A percentile compares a stretch with the other conserved stretches of the same genome.
Evolutionary conservation across 2,797 vertebrate genomes (phyloP).

Genomic region (Acipenser ruthenus): DNA sequence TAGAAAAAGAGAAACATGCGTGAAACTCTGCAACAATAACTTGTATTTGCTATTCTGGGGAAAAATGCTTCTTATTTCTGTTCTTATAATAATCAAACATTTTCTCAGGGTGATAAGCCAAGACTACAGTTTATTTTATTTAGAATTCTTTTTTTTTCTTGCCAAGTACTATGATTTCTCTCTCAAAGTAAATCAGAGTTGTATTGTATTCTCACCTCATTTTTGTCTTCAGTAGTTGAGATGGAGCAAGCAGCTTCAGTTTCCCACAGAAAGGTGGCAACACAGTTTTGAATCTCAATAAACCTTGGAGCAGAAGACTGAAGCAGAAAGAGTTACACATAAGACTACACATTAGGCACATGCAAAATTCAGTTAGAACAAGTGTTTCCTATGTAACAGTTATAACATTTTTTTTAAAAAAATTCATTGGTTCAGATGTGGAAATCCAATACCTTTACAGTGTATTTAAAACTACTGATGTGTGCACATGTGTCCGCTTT

Average conservation of each 20-base stretch:
- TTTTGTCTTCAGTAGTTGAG: conserved; percentile 48
- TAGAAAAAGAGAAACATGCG: conserved; percentile 30
- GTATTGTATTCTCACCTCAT: conserved; percentile 51
- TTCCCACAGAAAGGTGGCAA: conserved; percentile 79
- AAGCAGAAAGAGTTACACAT: conserved; percentile 20
- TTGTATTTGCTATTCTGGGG: neutral
- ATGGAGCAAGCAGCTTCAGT: conserved; percentile 84
- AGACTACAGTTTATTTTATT: too few relatives aligned
- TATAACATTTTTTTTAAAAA: too few relatives aligned
- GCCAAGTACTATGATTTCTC: too few relatives aligned
- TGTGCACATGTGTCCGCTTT: neutral
- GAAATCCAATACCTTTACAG: neutral
- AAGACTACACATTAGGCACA: neutral
- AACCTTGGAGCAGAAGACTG: conserved; percentile 72
- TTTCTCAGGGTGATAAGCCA: too few relatives aligned
- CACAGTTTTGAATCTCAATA: conserved; percentile 71
- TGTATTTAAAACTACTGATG: neutral
- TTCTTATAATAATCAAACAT: too few relatives aligned
- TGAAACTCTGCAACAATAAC: neutral
- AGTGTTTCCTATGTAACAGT: too few relatives aligned
- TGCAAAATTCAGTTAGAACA: too few relatives aligned
- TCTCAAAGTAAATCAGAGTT: too few relatives aligned
- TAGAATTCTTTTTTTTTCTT: too few relatives aligned
- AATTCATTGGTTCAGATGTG: neutral
- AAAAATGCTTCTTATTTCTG: neutral